These are phyloP conservation scores for Procambarus virginalis DNA, from an alignment of 1,140 invertebrate genomes.

Conservation along the genomic window DNA sequence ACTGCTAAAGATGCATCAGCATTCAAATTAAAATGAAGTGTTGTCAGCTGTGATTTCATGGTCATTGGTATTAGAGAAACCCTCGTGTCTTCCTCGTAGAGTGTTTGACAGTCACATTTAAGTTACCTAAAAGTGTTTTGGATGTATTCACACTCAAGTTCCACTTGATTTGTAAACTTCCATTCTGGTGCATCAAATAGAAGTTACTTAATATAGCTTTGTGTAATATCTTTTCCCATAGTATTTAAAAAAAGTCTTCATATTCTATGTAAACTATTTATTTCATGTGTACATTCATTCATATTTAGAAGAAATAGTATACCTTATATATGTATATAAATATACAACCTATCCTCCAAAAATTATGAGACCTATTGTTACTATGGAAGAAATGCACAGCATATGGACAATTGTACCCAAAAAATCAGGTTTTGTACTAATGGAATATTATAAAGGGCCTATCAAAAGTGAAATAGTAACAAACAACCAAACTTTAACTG, in stretches of 20 bases:
- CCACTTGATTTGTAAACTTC: constrained; percentile 39
- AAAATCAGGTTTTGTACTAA: too few relatives aligned
- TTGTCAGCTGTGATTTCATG: constrained; percentile 55
- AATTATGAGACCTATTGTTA: too few relatives aligned
- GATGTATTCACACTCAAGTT: constrained; percentile 34
- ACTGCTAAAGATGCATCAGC: constrained; percentile 23
- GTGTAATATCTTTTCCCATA: constrained; percentile 34
- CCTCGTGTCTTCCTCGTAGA: constrained; percentile 65
- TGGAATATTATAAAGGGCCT: too few relatives aligned
- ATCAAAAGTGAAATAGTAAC: too few relatives aligned
- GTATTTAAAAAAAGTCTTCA: constrained; percentile 35
- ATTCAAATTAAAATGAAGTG: constrained; percentile 8
- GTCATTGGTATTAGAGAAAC: constrained; percentile 55
- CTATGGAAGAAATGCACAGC: too few relatives aligned
- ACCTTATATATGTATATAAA: constrained; percentile 54
- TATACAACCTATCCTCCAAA: background rate
- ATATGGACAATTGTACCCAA: too few relatives aligned
- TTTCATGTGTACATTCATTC: constrained; percentile 54
- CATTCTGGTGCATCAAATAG: constrained; percentile 41
- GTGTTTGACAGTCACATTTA: constrained; percentile 44
- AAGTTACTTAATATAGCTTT: constrained; percentile 31
- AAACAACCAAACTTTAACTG: too few relatives aligned
- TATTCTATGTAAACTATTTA: constrained; percentile 48
- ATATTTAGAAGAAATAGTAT: constrained; percentile 33
- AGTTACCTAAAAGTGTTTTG: constrained; percentile 53